Evolutionary conservation across 2,888 invertebrate genomes (phyloP), one percentile per base, ranked within the genome.

Genomic region (Drosophila rellima): DNA sequence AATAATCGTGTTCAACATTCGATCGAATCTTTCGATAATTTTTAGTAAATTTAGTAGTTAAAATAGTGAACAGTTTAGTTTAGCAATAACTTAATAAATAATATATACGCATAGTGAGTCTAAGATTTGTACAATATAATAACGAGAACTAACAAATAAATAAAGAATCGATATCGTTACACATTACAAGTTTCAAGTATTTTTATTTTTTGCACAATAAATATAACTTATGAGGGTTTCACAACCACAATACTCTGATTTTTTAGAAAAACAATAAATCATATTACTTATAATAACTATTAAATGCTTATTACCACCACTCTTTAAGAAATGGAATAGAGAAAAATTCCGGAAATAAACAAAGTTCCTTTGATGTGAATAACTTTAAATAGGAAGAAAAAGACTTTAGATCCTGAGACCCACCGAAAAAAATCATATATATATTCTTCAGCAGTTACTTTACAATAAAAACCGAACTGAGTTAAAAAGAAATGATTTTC

Each of bases 61-160:
- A 70, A 54, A 56, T 74, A 68, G 54, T 62, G 42, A 54, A 56
- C 42, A 48, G 20, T 18, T 31, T 76, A 62, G 74, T 39, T 37
- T 69, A 78, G 64, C 7, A 26, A 62, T 55, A 62, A 65, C 60
- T 64, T 69, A 74, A 68, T 68, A 42, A 42, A 54, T 69, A 68
- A 72, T 84, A 82, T 37, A 26, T 26, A 26, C 75, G 67, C 51
- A 48, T 79, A 74, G 69, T 63, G 64, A 70, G 85, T 52, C 31
- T 82, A 82, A 82, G 88, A 69, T 82, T 75, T 82, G 88, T 88
- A 82, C 68, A 76, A 82, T 82, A 85, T 63, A 82, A 72, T 64
- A 56, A 70, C 50, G 59, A 78, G 54, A 78, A 85, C 82, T 84
- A 87, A 82, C 88, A 79, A 76, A 78, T 61, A 65, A 76, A 78